phyloP scores from a whole-genome alignment of 2,797 vertebrate genomes.

The Enteromius unitaeniatus region DNA sequence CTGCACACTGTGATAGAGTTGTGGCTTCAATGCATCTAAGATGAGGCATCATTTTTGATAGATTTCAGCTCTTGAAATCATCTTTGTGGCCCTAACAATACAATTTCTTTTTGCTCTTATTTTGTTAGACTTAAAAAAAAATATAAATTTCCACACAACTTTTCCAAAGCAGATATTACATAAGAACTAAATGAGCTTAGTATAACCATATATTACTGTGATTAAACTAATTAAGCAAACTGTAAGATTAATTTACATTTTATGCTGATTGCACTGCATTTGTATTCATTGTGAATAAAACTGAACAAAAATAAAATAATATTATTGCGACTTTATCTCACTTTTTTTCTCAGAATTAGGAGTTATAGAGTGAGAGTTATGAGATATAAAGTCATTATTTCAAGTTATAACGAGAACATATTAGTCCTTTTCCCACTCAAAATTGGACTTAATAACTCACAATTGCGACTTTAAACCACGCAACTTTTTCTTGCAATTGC shows the following conservation, averaged over 20 bases:
- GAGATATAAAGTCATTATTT: too few species aligned
- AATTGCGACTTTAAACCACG: too few species aligned
- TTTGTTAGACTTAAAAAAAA: conserved; percentile 13
- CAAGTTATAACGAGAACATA: too few species aligned
- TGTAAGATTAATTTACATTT: not conserved
- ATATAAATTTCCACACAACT: not conserved
- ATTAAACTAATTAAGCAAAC: not conserved
- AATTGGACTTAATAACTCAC: too few species aligned
- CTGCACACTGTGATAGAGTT: conserved; percentile 11
- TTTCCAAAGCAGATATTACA: not conserved
- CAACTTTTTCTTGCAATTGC: too few species aligned
- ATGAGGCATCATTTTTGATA: conserved; percentile 33
- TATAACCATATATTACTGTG: not conserved
- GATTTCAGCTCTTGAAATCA: conserved; percentile 19
- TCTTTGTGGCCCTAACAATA: not conserved
- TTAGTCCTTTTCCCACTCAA: too few species aligned
- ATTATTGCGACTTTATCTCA: too few species aligned
- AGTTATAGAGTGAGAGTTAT: too few species aligned
- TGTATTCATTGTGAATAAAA: too few species aligned
- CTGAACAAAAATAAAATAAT: too few species aligned
- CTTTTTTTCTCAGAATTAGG: too few species aligned
- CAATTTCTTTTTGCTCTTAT: not conserved
- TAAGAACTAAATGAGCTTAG: not conserved
- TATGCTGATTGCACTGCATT: too few species aligned
- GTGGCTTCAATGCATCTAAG: conserved; percentile 23